Percentiles rank a stretch among this genome's conserved stretches.
phyloP scores from a whole-genome alignment of 2,113 vertebrate species.

The Sapayoa aenigma region DNA sequence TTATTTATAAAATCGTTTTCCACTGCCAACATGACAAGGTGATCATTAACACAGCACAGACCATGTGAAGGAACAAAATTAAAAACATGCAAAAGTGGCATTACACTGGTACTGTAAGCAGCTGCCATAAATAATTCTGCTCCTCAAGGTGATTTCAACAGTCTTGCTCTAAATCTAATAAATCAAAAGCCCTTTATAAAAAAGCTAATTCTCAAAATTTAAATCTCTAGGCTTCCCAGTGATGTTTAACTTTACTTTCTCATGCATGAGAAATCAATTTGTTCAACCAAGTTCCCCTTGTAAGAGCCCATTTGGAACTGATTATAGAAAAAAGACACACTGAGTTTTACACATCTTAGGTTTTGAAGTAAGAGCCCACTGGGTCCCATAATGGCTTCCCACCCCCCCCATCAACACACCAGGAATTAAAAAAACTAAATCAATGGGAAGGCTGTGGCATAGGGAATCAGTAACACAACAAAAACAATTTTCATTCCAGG shows the following conservation, averaged over 20 bases:
- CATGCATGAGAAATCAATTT: conserved; percentile 64
- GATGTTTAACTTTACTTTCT: conserved; percentile 24
- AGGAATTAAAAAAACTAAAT: neutral
- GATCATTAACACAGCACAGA: conserved; percentile 45
- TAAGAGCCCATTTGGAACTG: conserved; percentile 73
- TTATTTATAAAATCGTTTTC: conserved; percentile 59
- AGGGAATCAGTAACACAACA: neutral
- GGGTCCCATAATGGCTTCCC: neutral
- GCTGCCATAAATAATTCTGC: conserved; percentile 24
- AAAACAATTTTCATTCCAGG: neutral
- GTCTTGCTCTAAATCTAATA: conserved; percentile 48
- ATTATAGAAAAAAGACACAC: conserved; percentile 55
- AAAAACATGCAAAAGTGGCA: conserved; percentile 5
- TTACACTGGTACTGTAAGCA: conserved; percentile 13
- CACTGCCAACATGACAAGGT: conserved; percentile 46
- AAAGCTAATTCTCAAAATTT: conserved; percentile 38
- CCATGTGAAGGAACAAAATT: conserved; percentile 16
- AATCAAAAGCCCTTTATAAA: conserved; percentile 36
- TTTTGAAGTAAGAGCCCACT: conserved; percentile 46
- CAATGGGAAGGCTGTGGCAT: neutral
- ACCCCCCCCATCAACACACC: neutral
- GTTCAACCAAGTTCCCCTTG: conserved; percentile 54
- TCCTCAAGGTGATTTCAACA: conserved; percentile 33
- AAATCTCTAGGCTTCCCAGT: conserved; percentile 24
- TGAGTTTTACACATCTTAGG: conserved; percentile 59